A percentile compares a stretch with the other conserved stretches of the same genome.
Evolutionary conservation across 2,113 vertebrate genomes (phyloP).

Genomic region (Pavo muticus): DNA sequence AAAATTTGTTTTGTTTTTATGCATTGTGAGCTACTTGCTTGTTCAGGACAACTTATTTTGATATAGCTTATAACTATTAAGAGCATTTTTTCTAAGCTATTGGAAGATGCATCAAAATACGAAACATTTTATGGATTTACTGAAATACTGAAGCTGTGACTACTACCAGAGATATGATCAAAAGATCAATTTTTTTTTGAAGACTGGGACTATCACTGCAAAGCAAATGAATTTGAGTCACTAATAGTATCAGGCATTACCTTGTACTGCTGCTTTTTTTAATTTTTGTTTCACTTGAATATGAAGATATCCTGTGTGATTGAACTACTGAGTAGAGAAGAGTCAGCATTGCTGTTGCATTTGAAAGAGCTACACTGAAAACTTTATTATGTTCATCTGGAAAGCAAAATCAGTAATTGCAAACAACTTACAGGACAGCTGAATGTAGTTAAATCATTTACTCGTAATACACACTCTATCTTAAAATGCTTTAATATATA

Average conservation of each 20-base stretch:
- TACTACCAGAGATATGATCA: slow-evolving; percentile 10
- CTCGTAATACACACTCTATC: slow-evolving; percentile 70
- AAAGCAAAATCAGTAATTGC: slow-evolving; percentile 81
- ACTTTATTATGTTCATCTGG: slow-evolving; percentile 79
- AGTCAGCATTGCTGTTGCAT: slow-evolving; percentile 74
- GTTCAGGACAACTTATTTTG: neutral
- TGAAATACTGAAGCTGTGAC: neutral
- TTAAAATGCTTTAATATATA: slow-evolving; percentile 74
- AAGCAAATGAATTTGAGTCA: slow-evolving; percentile 18
- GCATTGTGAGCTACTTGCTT: neutral
- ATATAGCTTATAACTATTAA: neutral
- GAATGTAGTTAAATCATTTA: slow-evolving; percentile 81
- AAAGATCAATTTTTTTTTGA: slow-evolving; percentile 39
- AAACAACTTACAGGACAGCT: slow-evolving; percentile 81
- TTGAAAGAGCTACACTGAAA: slow-evolving; percentile 75
- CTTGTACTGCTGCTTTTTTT: neutral
- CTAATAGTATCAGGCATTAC: neutral
- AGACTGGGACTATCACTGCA: slow-evolving; percentile 7
- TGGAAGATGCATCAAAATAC: neutral
- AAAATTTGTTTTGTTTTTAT: neutral
- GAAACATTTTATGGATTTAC: neutral
- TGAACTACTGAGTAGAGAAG: slow-evolving; percentile 71
- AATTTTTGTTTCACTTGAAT: slow-evolving; percentile 63
- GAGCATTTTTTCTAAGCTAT: neutral
- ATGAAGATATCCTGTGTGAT: slow-evolving; percentile 71